Evolutionary conservation across 1,140 invertebrate species (phyloP).

Genomic region (Trissolcus basalis): DNA sequence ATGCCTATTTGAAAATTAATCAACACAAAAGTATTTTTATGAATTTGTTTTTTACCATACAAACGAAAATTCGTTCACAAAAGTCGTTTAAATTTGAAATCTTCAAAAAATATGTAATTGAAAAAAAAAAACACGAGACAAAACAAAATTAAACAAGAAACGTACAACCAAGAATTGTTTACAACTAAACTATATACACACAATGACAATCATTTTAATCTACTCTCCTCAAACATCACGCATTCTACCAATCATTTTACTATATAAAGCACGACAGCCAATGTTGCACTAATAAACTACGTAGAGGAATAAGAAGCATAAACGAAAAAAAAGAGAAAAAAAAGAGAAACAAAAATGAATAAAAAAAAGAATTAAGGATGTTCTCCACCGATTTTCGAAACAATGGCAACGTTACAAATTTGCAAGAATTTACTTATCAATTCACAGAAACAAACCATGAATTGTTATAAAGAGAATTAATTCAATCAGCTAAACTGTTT

Average conservation of each 20-base stretch:
- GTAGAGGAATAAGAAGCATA: constrained; percentile 17
- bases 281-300: constrained; percentile 43
- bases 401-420: no score
- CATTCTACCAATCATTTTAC: constrained; percentile 50
- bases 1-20: no score
- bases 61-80: no score
- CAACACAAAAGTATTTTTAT: no score
- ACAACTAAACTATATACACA: constrained; percentile 1
- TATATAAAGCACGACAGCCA: constrained; percentile 47
- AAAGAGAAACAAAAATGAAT: constrained; percentile 14
- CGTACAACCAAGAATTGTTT: background rate
- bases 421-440: no score
- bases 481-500: no score
- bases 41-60: no score
- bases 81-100: no score
- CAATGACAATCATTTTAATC: constrained; percentile 40
- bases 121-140: no score
- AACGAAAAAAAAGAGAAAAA: constrained; percentile 12
- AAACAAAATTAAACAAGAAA: background rate
- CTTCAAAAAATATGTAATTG: background rate
- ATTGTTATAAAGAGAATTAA: no score
- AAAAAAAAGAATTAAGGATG: constrained; percentile 8
- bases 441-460: no score
- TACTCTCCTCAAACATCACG: constrained; percentile 39
- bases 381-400: no score